A percentile compares a stretch with the other conserved stretches of the same genome.
phyloP scores from a whole-genome alignment of 2,888 invertebrate species.

The Abrostola triplasia region DNA sequence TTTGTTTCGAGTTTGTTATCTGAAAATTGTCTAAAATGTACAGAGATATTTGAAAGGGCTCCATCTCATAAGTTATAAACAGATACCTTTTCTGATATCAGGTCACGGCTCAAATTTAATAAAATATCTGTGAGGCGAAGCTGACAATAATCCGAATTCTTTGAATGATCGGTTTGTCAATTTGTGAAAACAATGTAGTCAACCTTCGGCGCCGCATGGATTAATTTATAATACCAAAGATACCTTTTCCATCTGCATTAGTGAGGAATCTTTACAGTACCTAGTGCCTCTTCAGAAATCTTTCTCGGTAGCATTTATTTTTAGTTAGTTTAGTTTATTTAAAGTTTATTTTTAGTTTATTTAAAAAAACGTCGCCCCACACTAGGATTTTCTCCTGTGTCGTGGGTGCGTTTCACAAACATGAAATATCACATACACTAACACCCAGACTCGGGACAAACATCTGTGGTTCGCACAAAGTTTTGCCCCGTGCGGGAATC shows the following conservation, averaged over 20 bases:
- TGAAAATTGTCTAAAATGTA: constrained; percentile 53
- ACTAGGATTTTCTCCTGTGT: too few relatives aligned
- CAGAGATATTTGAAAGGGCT: constrained; percentile 48
- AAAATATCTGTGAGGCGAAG: constrained; percentile 33
- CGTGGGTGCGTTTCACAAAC: too few relatives aligned
- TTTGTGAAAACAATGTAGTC: constrained; percentile 18
- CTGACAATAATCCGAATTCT: constrained; percentile 41
- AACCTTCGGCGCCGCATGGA: neutral
- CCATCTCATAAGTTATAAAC: constrained; percentile 48
- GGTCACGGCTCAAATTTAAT: constrained; percentile 38
- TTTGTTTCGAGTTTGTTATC: constrained; percentile 57
- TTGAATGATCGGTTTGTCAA: constrained; percentile 21
- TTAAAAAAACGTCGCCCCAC: too few relatives aligned
- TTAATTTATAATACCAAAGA: neutral
- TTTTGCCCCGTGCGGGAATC: too few relatives aligned
- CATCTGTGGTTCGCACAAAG: too few relatives aligned
- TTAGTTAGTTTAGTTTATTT: too few relatives aligned
- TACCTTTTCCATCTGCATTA: neutral
- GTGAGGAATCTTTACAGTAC: neutral
- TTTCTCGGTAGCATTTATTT: neutral
- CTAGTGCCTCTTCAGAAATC: neutral
- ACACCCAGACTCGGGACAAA: too few relatives aligned
- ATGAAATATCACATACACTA: too few relatives aligned
- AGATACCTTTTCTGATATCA: constrained; percentile 42
- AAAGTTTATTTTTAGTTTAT: too few relatives aligned